phyloP scores from a whole-genome alignment of 2,888 invertebrate genomes.

The Drosophila nr. medialis region DNA sequence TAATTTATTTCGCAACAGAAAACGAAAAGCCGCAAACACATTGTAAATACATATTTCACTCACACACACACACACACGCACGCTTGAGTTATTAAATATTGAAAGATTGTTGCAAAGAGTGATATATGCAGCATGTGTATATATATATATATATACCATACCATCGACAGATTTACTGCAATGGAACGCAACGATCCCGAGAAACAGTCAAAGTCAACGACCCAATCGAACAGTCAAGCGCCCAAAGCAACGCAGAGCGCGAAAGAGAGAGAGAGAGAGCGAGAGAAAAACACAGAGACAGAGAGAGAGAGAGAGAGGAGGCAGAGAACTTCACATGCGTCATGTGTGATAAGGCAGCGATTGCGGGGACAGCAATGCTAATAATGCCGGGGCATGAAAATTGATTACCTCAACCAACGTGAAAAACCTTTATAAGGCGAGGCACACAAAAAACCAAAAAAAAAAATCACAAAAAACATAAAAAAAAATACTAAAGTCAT shows the following conservation, averaged over 20 bases:
- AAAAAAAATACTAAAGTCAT: conserved; percentile 31
- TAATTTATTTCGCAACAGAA: conserved; percentile 50
- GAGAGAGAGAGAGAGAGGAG: neutral
- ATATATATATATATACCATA: conserved; percentile 9
- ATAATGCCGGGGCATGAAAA: conserved; percentile 48
- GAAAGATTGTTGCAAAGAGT: conserved; percentile 43
- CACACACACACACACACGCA: conserved; percentile 2
- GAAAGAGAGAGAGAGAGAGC: conserved; percentile 2
- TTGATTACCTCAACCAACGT: conserved; percentile 53
- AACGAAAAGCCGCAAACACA: conserved; percentile 8
- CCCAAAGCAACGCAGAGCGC: neutral
- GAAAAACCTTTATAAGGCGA: conserved; percentile 27
- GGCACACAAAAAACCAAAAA: neutral
- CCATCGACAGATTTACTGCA: conserved; percentile 75
- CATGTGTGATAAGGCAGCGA: conserved; percentile 1
- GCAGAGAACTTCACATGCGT: neutral
- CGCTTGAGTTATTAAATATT: conserved; percentile 46
- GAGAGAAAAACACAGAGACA: conserved; percentile 27
- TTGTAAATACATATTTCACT: conserved; percentile 34
- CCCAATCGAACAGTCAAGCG: conserved; percentile 25
- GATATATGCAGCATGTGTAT: conserved; percentile 39
- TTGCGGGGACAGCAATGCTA: conserved; percentile 5
- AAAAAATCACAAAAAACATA: neutral
- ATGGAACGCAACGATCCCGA: conserved; percentile 55
- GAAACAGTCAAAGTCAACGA: conserved; percentile 50